Base-by-base conservation (phyloP, 2,888 invertebrate genomes). In the Ormyrus pomaceus region DNA sequence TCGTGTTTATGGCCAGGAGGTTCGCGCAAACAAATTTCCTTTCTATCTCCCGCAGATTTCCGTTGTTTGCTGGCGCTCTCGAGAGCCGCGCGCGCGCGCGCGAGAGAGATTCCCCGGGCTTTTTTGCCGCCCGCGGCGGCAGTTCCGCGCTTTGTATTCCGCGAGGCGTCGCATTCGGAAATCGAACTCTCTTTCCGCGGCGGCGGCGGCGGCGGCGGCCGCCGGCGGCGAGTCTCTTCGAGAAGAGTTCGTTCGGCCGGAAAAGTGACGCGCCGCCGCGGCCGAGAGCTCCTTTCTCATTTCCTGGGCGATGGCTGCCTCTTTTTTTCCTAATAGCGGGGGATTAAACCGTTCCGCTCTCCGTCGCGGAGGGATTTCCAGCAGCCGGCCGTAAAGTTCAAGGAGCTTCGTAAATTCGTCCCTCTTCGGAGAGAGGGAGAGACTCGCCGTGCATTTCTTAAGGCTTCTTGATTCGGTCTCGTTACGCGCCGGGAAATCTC, bases 21-120 rank as follows among this genome's bases (percentile, higher is more conserved):
- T 10, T 10, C 61, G 51, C 53, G 62, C 80, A 82, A 83, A 80
- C 79, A 70, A 77, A 84, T 84, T 82, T 84, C 83, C 82, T 82
- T 83, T 81, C 82, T 74, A 80, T 83, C 83, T 79, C 74, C 79
- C 34, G 72, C 79, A 79, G 77, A 78, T 82, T 83, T 82, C 77
- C 77, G 51, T 19, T 77, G 77, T 73, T 77, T 80, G 46, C 74
- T 10, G n/a, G 19, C 53, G 10, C 48, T 34, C 51, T 71, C 19
- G 58, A 10, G 55, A 34, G 7, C 53, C 68, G 13, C 11, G 11
- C 62, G n/a, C 55, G 19, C 13, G 46, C 68, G 13, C 11, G 11
- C 62, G n/a, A 48, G 19, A n/a, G 11, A 11, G 59, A 68, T 61
- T 3, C 61, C 13, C 9, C 48, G 5, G n/a, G 50, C 11, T 13